These are phyloP conservation scores for Amphiduros pacificus DNA, from an alignment of 2,888 invertebrate genomes.

Conservation along the genomic window DNA sequence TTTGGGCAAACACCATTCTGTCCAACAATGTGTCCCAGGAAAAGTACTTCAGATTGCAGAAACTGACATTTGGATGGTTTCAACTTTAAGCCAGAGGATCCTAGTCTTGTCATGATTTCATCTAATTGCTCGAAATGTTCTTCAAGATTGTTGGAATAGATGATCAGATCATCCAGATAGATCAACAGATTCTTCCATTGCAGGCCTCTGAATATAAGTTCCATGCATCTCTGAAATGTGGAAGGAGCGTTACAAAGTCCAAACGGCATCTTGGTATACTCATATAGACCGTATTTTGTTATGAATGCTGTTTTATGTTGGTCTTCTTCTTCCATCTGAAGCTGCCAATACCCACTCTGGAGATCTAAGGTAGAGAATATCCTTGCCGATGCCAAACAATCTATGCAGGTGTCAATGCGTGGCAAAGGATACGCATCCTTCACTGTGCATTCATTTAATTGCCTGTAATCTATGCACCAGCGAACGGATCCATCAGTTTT, in stretches of 20 bases:
- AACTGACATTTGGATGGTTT: constrained; percentile 25
- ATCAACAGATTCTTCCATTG: not conserved
- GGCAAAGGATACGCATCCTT: constrained; percentile 1
- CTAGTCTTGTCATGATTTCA: constrained; percentile 12
- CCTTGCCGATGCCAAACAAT: not conserved
- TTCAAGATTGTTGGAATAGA: not conserved
- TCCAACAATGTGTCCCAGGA: constrained; percentile 20
- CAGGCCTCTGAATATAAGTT: not conserved
- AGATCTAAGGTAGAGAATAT: not conserved
- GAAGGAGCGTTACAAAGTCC: not conserved
- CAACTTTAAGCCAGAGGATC: constrained; percentile 21
- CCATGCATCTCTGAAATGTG: not conserved
- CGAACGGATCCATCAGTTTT: constrained; percentile 11
- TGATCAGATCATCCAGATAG: not conserved
- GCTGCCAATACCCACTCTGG: constrained; percentile 12
- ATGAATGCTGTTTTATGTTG: not conserved
- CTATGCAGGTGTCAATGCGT: constrained; percentile 1
- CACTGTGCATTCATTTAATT: constrained; percentile 1
- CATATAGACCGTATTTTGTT: not conserved
- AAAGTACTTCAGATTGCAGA: constrained; percentile 9
- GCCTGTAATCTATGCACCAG: constrained; percentile 14
- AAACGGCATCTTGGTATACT: not conserved
- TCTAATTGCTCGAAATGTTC: not conserved
- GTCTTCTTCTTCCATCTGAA: constrained; percentile 1
- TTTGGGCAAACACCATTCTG: constrained; percentile 16